These are phyloP conservation scores for Okapia johnstoni DNA, from an alignment of 2,113 vertebrate species.

Conservation along the genomic window DNA sequence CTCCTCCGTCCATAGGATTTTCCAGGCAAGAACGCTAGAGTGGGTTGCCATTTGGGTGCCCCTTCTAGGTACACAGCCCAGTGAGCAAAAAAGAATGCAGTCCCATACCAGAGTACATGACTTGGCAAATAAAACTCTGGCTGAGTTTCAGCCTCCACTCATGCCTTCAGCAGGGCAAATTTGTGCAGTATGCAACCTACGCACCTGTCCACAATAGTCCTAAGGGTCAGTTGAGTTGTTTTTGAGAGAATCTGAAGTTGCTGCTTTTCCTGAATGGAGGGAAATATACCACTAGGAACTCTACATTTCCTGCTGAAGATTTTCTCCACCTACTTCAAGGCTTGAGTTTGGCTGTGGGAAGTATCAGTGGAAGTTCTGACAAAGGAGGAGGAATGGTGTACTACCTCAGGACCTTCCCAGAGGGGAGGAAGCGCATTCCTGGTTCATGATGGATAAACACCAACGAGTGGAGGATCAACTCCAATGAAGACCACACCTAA, in stretches of 20 bases:
- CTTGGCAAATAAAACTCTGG: neutral
- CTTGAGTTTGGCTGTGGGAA: neutral
- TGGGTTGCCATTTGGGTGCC: neutral
- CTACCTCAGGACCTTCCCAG: neutral
- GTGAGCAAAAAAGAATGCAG: neutral
- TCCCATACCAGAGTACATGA: neutral
- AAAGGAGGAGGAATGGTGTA: neutral
- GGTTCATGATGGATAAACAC: neutral
- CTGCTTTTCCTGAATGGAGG: neutral
- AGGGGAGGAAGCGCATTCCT: slow-evolving; percentile 11
- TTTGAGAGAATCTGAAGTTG: neutral
- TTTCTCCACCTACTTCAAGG: neutral
- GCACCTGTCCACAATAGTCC: neutral
- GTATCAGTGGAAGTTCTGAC: neutral
- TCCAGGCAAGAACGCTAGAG: neutral
- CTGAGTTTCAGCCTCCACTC: neutral
- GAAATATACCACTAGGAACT: neutral
- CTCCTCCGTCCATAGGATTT: neutral
- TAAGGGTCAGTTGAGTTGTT: neutral
- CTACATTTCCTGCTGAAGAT: neutral
- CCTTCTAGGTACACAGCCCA: neutral
- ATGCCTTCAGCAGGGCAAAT: neutral
- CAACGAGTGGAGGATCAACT: neutral
- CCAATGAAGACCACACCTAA: neutral
- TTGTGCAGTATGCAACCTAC: neutral